Evolutionary conservation across 2,113 vertebrate species (phyloP), one percentile per base, ranked within the genome.

Genomic region (Hippopotamus amphibius): DNA sequence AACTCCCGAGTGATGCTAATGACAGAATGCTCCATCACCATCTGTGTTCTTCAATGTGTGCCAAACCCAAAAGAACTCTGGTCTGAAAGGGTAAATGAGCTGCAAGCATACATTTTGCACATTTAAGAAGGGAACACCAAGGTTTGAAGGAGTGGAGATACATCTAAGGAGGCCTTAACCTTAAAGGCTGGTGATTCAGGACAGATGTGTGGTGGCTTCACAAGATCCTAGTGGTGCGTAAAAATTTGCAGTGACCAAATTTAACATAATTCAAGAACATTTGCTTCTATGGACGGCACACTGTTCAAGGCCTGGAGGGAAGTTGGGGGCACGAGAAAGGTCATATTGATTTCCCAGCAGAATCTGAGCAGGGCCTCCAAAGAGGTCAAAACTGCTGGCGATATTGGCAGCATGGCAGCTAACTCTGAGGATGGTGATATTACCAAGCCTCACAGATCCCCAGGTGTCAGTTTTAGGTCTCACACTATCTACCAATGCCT

Each of bases 231-330:
- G 13, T 68, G 24, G 41, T 93, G n/a, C 90, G 24, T 90, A 96
- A 93, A 97, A 91, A 3, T 16, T 43, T 69, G 1, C 96, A 71
- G 26, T 90, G 46, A 94, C 65, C 76, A 90, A 63, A 69, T 4
- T 94, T 74, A 76, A 53, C 33, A 65, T 68, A 86, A 74, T 92
- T 86, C 41, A 92, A 71, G 61, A 95, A 95, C 33, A 28, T 93
- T 95, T 86, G 74, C 61, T 3, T 86, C 17, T 21, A n/a, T 61
- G 33, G 30, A 59, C 37, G 46, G 24, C 37, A 93, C 22, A 82
- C 24, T 79, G 33, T 93, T 93, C 53, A 80, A 81, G 14, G 33
- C 16, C 55, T 74, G 15, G 22, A 63, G 77, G 48, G 17, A 82
- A 93, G 53, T 6, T 80, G 26, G 37, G 41, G 46, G 11, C 59